Percentiles rank a stretch among this genome's conserved stretches.
These are phyloP conservation scores for Ceratina australensis DNA, from an alignment of 1,140 invertebrate genomes.

Conservation along the genomic window DNA sequence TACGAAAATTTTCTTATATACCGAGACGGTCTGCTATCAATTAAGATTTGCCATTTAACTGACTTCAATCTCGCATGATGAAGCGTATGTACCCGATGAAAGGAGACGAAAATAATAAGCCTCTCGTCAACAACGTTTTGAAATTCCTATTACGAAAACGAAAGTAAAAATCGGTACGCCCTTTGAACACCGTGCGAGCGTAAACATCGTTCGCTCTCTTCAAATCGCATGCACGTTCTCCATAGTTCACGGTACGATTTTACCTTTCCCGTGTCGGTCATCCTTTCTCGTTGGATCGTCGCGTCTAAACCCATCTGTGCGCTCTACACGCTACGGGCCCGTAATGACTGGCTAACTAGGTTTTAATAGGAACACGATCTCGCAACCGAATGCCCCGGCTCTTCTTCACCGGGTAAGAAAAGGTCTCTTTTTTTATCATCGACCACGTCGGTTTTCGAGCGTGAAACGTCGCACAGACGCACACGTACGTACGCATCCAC, in stretches of 20 bases:
- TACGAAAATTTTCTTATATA: too few relatives aligned
- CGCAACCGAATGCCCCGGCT: slow-evolving; percentile 52
- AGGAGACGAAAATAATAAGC: too few relatives aligned
- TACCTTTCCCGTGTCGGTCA: slow-evolving; percentile 40
- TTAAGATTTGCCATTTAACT: too few relatives aligned
- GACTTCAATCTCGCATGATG: too few relatives aligned
- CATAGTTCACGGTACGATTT: slow-evolving; percentile 21
- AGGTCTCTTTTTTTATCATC: slow-evolving; percentile 37
- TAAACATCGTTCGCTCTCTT: slow-evolving; percentile 13
- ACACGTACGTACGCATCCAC: neutral
- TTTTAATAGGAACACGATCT: slow-evolving; percentile 68
- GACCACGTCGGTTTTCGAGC: slow-evolving; percentile 29
- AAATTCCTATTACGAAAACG: neutral
- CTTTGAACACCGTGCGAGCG: neutral
- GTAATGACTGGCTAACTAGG: slow-evolving; percentile 70
- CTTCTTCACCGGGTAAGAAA: slow-evolving; percentile 35
- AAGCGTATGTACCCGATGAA: too few relatives aligned
- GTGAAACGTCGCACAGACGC: neutral
- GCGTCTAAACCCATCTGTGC: slow-evolving; percentile 16
- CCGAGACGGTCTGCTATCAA: too few relatives aligned
- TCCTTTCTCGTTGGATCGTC: slow-evolving; percentile 48
- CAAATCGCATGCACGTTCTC: slow-evolving; percentile 21
- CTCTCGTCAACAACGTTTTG: too few relatives aligned
- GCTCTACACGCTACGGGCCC: slow-evolving; percentile 24
- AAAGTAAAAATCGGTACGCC: neutral